Evolutionary conservation across 2,888 invertebrate genomes (phyloP), one percentile per base, ranked within the genome.

Genomic region (Amblyteles armatorius): DNA sequence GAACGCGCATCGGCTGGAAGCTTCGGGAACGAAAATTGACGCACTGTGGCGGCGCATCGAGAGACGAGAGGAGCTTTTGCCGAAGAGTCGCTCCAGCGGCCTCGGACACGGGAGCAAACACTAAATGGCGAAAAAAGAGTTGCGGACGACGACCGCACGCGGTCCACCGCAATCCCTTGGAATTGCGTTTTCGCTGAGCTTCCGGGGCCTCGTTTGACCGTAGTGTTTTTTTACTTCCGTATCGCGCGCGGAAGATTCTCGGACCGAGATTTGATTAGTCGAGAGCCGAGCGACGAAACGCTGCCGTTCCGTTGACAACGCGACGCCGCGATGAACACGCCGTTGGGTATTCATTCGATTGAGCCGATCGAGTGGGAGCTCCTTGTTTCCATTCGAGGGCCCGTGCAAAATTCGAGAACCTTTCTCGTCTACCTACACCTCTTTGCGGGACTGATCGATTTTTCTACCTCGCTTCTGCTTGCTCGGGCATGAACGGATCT

Each of bases 121-220:
- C 16, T 33, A 16, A 33, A n/a, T 11, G 26, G 33, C 63, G 16
- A 16, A 63, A 63, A 63, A 26, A n/a, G 33, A 63, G 29, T 19
- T 40, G 19, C 52, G 19, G 63, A 33, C 33, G 11, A 13, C 33
- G 63, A 63, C 63, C 63, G 9, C 63, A 33, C 6, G 63, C 33
- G 63, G 29, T 33, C 33, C 13, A 16, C 63, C 33, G 33, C 63
- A 63, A 63, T 36, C 63, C 63, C 63, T 63, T 29, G 63, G 29
- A 63, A 63, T 63, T 63, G 33, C 36, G 63, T 33, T 36, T 63
- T 13, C 36, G 63, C 36, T 36, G 63, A 63, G 63, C 63, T 11
- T 26, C 6, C 26, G 4, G 26, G 26, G 7, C 0, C n/a, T 26
- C 13, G 29, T 26, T 63, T 63, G 63, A 33, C 33, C 26, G 33